A percentile compares a stretch with the other conserved stretches of the same genome.
Conservation (phyloP, 1,140 invertebrate genomes). For the Drosophila ogumai region DNA sequence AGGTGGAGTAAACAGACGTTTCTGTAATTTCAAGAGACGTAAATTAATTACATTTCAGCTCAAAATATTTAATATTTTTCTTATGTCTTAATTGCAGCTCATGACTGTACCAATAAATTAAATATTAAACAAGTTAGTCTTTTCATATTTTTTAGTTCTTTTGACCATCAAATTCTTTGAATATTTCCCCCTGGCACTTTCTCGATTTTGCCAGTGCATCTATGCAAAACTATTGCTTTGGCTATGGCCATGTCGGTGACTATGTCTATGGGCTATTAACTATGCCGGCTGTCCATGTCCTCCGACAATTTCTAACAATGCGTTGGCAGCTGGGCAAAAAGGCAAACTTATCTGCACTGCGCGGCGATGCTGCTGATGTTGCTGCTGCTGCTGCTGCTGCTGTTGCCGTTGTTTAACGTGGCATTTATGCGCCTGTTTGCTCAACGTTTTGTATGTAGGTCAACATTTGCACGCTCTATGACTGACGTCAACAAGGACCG, state of each 20-base stretch:
- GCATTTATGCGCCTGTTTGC: constrained; percentile 81
- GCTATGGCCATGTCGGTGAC: constrained; percentile 22
- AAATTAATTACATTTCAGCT: background rate
- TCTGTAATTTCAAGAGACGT: background rate
- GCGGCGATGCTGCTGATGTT: constrained; percentile 37
- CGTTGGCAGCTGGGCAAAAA: constrained; percentile 73
- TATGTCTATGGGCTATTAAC: constrained; percentile 53
- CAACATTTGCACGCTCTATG: constrained; percentile 80
- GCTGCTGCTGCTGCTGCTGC: constrained; percentile 18
- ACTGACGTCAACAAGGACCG: constrained; percentile 78
- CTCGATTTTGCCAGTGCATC: constrained; percentile 17
- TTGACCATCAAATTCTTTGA: background rate
- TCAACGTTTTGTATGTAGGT: constrained; percentile 80
- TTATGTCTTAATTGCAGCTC: background rate
- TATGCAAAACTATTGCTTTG: constrained; percentile 35
- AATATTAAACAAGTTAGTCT: background rate
- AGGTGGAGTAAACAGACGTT: background rate
- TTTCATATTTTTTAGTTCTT: background rate
- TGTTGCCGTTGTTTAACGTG: constrained; percentile 66
- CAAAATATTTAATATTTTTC: background rate
- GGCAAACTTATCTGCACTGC: constrained; percentile 63
- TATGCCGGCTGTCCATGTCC: constrained; percentile 55
- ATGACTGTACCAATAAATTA: background rate
- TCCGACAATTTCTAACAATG: constrained; percentile 75
- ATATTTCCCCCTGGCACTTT: background rate